Evolutionary conservation across 2,113 vertebrate species (phyloP), one percentile per base, ranked within the genome.

Genomic region (Dromaius novaehollandiae): DNA sequence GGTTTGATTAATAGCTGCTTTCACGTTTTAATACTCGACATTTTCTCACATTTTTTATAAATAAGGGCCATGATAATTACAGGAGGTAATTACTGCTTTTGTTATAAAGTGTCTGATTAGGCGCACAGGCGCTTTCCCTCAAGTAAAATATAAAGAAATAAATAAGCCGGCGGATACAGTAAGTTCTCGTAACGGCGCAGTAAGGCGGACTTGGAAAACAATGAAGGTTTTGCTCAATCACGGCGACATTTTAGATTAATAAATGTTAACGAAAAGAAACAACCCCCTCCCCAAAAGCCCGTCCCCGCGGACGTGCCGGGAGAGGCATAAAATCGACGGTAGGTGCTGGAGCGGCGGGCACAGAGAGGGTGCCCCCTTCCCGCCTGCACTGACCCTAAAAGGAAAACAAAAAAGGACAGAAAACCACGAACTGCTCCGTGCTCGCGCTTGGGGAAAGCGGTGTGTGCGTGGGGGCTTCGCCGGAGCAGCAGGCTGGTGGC

Each of bases 1-100:
- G 98, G 96, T 98, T 98, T 99, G 98, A 99, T 98, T 98, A 99
- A 99, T 99, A 98, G 98, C 98, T 98, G 98, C 98, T 98, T 98
- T 98, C 98, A 98, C 82, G 90, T 98, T 98, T 98, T 98, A 98
- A 98, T 98, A 98, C 97, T 98, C 95, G 79, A 97, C 98, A 97
- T 98, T 98, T 98, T 98, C 97, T 98, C 97, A 80, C 93, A 92
- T 96, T 98, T 97, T 95, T 97, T 96, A 98, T 97, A 97, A 98
- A 98, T 98, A 98, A 97, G 97, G 97, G 89, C 93, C 94, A 96
- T 86, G 89, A 97, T 98, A 98, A 98, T 98, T 98, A 98, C 92
- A 95, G 90, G 96, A 91, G 68, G 96, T 98, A 98, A 98, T 98
- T 98, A 96, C 96, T 96, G 95, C 87, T 98, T 98, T 98, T 97